A percentile compares a stretch with the other conserved stretches of the same genome.
Conservation (phyloP, 2,888 invertebrate genomes). For the Ichneumoninae sp. region DNA sequence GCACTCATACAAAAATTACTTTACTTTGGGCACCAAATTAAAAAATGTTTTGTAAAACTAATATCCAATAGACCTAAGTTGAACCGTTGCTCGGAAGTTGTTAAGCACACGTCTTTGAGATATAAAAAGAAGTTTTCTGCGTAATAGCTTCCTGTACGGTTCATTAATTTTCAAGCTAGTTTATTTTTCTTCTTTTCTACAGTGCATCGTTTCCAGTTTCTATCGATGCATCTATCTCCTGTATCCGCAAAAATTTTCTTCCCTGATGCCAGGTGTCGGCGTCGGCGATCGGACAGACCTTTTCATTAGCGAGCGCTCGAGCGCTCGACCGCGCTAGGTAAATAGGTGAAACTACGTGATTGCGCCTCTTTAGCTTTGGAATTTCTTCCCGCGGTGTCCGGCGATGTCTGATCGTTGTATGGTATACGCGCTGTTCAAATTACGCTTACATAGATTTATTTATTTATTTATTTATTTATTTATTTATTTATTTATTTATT, state of each 20-base stretch:
- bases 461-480: too few species aligned
- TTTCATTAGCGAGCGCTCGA: constrained; percentile 60
- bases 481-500: too few species aligned
- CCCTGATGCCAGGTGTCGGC: not conserved
- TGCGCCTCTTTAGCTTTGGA: constrained; percentile 53
- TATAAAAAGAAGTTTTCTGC: too few species aligned
- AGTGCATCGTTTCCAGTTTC: not conserved
- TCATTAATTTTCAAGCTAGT: too few species aligned
- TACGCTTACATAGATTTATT: not conserved
- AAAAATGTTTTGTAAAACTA: too few species aligned
- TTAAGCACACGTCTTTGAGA: too few species aligned
- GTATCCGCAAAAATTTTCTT: constrained; percentile 12
- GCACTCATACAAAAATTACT: too few species aligned
- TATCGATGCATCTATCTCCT: constrained; percentile 14
- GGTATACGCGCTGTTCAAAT: not conserved
- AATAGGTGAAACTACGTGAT: constrained; percentile 63
- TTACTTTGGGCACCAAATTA: too few species aligned
- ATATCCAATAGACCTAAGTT: too few species aligned
- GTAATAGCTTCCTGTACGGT: too few species aligned
- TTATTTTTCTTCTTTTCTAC: not conserved
- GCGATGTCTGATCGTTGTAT: constrained; percentile 7
- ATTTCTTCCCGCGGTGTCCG: constrained; percentile 37
- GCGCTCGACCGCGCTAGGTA: constrained; percentile 54
- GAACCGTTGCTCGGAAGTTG: too few species aligned
- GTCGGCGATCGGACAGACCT: constrained; percentile 46